These are phyloP conservation scores for Tethya wilhelma DNA, from an alignment of 37 sponge, comb jelly and placozoan species.

Conservation along the genomic window DNA sequence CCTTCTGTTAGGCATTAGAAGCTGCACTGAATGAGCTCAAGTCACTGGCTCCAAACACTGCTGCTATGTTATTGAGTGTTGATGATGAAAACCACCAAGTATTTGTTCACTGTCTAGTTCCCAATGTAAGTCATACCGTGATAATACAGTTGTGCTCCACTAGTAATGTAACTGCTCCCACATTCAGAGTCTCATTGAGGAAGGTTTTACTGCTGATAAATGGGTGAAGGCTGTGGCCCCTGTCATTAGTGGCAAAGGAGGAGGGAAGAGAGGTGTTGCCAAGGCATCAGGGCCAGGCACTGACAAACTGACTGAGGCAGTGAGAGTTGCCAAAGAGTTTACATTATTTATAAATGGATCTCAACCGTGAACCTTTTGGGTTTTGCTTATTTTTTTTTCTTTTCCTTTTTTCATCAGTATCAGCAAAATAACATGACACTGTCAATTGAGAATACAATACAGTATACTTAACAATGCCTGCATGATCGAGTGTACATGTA, in stretches of 20 bases:
- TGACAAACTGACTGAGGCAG: constrained; percentile 69
- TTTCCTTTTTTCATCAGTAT: no score
- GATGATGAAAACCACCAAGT: constrained; percentile 78
- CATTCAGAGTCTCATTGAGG: constrained; percentile 46
- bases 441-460: no score
- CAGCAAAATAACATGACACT: no score
- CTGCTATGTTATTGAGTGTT: constrained; percentile 85
- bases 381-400: no score
- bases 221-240: constrained; percentile 81
- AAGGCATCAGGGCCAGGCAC: constrained; percentile 81
- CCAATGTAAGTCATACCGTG: constrained; percentile 62
- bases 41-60: constrained; percentile 77
- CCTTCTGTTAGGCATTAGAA: constrained; percentile 76
- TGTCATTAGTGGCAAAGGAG: constrained; percentile 88
- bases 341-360: no score
- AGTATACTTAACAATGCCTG: no score
- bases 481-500: no score
- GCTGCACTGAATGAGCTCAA: constrained; percentile 92
- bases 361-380: no score
- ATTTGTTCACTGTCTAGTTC: constrained; percentile 82
- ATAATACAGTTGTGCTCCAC: no score
- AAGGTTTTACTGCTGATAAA: constrained; percentile 84
- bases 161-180: background rate
- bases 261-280: constrained; percentile 88
- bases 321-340: constrained; percentile 78